Percentiles rank a stretch among this genome's conserved stretches.
Evolutionary conservation across 2,113 vertebrate species (phyloP).

Genomic region (Callochromis pleurospilus): DNA sequence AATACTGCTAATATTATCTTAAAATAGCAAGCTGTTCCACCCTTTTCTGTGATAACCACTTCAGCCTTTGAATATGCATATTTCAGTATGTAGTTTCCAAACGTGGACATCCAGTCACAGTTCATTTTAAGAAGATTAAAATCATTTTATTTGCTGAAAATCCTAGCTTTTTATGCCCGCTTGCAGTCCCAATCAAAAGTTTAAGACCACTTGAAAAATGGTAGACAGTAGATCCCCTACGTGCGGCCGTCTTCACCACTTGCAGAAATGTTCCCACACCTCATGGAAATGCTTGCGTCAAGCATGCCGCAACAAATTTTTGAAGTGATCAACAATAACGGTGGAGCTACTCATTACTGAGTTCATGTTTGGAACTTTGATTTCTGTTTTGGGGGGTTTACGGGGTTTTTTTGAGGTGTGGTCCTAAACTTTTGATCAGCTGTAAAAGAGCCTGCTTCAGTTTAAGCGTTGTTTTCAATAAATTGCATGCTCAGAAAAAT

Average conservation of each 20-base stretch:
- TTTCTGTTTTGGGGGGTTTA: neutral
- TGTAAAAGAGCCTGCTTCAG: neutral
- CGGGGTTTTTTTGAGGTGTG: accelerated
- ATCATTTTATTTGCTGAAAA: neutral
- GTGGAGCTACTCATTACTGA: neutral
- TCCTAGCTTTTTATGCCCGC: neutral
- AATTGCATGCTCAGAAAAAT: neutral
- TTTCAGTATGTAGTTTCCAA: neutral
- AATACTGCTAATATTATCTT: neutral
- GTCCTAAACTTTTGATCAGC: neutral
- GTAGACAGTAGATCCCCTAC: neutral
- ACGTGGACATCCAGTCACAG: neutral
- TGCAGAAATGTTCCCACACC: neutral
- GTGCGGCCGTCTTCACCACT: neutral
- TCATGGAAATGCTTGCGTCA: neutral
- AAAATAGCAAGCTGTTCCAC: neutral
- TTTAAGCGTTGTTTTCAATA: neutral
- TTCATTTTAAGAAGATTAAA: neutral
- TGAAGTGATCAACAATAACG: neutral
- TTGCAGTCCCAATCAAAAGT: neutral
- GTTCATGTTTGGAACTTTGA: neutral
- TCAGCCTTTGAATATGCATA: neutral
- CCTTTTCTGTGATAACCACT: neutral
- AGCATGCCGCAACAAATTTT: neutral
- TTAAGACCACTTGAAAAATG: neutral